A percentile compares a stretch with the other conserved stretches of the same genome.
Conservation (phyloP, 2,797 vertebrate genomes). For the Channallabes apus region DNA sequence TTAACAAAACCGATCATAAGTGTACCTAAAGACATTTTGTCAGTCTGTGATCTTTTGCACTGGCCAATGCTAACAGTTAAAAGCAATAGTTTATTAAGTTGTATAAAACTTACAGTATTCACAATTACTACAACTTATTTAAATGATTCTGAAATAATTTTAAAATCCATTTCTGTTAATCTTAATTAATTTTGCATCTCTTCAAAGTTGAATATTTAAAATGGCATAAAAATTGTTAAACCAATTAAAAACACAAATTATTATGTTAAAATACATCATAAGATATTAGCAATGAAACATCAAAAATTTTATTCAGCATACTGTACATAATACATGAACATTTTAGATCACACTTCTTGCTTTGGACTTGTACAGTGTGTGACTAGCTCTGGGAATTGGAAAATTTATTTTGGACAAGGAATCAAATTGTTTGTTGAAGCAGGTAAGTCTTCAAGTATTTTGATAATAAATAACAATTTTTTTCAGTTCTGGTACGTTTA, state of each 20-base stretch:
- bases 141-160: not conserved
- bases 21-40: not conserved
- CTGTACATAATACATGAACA: no score
- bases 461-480: not conserved
- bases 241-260: not conserved
- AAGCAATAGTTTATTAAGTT: constrained; percentile 35
- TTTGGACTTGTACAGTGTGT: not conserved
- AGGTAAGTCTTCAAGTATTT: not conserved
- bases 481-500: not conserved
- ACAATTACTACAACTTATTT: not conserved
- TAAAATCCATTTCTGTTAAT: not conserved
- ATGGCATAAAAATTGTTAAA: not conserved
- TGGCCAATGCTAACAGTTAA: constrained; percentile 29
- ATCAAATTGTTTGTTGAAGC: constrained; percentile 5
- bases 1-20: not conserved
- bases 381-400: not conserved
- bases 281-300: not conserved
- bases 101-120: not conserved
- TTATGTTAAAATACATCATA: not conserved
- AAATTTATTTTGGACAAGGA: constrained; percentile 24
- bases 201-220: not conserved
- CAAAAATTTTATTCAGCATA: not conserved
- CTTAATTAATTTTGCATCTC: not conserved
- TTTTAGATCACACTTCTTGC: not conserved
- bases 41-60: constrained; percentile 20